Conservation (phyloP, 2,113 vertebrate species). For the Solea senegalensis region DNA sequence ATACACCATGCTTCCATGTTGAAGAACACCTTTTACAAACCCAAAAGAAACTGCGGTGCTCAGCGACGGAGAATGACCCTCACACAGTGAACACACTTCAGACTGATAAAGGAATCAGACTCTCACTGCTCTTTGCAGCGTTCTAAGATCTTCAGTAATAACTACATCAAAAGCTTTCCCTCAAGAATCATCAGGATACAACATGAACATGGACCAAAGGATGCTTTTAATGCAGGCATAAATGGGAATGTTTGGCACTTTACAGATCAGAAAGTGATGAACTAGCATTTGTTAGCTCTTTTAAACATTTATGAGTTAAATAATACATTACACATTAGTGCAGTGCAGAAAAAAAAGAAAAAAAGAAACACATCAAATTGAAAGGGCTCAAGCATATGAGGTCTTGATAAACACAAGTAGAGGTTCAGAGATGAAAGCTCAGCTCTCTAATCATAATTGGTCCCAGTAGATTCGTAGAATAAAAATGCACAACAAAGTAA, state of each 20-base stretch:
- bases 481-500: slow-evolving; percentile 73
- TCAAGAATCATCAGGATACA: slow-evolving; percentile 66
- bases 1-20: slow-evolving; percentile 13
- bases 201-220: slow-evolving; percentile 60
- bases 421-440: slow-evolving; percentile 75
- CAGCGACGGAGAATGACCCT: slow-evolving; percentile 33
- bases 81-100: slow-evolving; percentile 29
- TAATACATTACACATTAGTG: slow-evolving; percentile 84
- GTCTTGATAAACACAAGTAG: slow-evolving; percentile 76
- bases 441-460: slow-evolving; percentile 80
- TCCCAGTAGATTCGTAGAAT: slow-evolving; percentile 73
- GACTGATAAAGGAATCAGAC: slow-evolving; percentile 45
- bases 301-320: slow-evolving; percentile 84
- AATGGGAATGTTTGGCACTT: slow-evolving; percentile 78
- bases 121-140: slow-evolving; percentile 33
- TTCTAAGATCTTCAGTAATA: slow-evolving; percentile 61
- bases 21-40: slow-evolving; percentile 39
- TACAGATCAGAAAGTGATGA: slow-evolving; percentile 82
- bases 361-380: slow-evolving; percentile 79
- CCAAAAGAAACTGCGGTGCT: slow-evolving; percentile 24
- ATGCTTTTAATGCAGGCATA: slow-evolving; percentile 74
- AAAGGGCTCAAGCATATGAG: slow-evolving; percentile 65
- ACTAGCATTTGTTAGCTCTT: slow-evolving; percentile 79
- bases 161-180: slow-evolving; percentile 71
- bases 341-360: slow-evolving; percentile 80